Base-by-base conservation (phyloP, 2,888 invertebrate genomes). In the Polymixis lichenea region DNA sequence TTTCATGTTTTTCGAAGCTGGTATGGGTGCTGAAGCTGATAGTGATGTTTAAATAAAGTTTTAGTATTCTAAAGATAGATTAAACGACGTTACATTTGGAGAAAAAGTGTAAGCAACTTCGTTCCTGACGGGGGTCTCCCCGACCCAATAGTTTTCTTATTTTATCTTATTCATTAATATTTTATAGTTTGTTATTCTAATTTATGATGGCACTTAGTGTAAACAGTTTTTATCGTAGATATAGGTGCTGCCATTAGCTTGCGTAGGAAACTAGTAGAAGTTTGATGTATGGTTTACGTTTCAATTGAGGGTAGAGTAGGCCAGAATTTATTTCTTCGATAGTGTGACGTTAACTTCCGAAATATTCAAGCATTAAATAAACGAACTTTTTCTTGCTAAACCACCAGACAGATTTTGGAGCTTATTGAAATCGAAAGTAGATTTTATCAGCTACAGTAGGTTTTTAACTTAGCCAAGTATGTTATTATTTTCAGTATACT, bases 401-500 rank as follows among this genome's bases (percentile, higher is more conserved):
- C 5, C 22, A 28, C 6, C 17, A 6, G 22, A 9, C 22, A 9
- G 17, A 22, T n/a, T 32, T 17, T 11, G 53, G 22, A 53, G 28
- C 22, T 6, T 32, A 28, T 17, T 32, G 7, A 56, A n/a, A 32
- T 67, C 4, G 32, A 67, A 67, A 55, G 32, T 56, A 17, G 32
- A 19, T n/a, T 58, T 19, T n/a, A 32, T 56, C 17, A 17, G n/a
- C 4, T 38, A 38, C 13, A 58, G 58, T 4, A n/a, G 32, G 56
- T 7, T 49, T 65, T n/a, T 60, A 38, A 38, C n/a, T 55, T 71
- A 43, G 22, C 8, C 5, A 46, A 46, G 13, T 72, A 38, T 72
- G 25, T 70, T 73, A 61, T 71, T 43, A 79, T 82, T 94, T 95
- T 9, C 94, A 98, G 98, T 97, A 73, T 98, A 98, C 93, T 97